Conservation (phyloP, 2,888 invertebrate genomes). For the Diplolepis rosae region DNA sequence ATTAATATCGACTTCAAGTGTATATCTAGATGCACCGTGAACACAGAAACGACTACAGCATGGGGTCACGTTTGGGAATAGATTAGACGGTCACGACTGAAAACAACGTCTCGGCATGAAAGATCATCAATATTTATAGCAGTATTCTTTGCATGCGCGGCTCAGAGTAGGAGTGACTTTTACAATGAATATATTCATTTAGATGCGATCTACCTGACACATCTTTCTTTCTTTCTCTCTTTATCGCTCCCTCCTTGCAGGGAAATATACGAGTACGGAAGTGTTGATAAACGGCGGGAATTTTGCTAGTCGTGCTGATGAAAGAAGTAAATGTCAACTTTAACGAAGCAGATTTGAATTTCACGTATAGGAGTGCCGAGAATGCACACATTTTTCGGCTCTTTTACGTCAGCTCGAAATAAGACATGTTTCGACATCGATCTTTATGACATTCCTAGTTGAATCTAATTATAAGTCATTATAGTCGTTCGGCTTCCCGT, state of each 20-base stretch:
- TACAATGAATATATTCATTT: conserved; percentile 59
- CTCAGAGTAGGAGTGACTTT: conserved; percentile 52
- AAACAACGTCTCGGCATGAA: conserved; percentile 62
- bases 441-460: background rate
- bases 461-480: conserved; percentile 10
- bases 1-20: conserved; percentile 69
- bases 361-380: conserved; percentile 11
- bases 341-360: conserved; percentile 24
- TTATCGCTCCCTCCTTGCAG: conserved; percentile 14
- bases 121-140: conserved; percentile 63
- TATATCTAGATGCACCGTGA: conserved; percentile 61
- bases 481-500: no score
- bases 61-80: conserved; percentile 56
- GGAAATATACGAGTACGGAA: conserved; percentile 34
- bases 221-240: conserved; percentile 37
- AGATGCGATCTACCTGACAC: conserved; percentile 57
- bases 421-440: conserved; percentile 13
- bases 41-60: conserved; percentile 51
- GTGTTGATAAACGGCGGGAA: conserved; percentile 22
- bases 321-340: conserved; percentile 20
- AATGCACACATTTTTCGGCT: conserved; percentile 9
- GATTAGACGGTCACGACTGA: conserved; percentile 68
- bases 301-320: conserved; percentile 16
- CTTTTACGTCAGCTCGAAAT: conserved; percentile 4
- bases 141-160: conserved; percentile 48